Evolutionary conservation across 1,140 invertebrate species (phyloP).

Genomic region (Euschistus heros): DNA sequence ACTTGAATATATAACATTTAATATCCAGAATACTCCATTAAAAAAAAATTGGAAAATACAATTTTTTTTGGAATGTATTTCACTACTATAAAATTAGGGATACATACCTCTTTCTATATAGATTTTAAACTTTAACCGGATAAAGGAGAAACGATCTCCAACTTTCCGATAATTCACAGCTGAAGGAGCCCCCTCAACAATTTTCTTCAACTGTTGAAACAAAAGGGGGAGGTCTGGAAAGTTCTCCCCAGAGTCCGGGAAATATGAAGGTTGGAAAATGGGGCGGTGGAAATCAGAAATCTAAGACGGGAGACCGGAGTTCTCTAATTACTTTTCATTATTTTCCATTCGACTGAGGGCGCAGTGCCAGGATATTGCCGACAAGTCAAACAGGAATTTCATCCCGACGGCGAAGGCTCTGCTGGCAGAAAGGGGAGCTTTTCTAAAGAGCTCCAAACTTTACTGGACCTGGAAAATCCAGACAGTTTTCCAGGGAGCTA

Average conservation of each 20-base stretch:
- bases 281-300: conserved; percentile 5
- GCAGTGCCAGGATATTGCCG: not conserved
- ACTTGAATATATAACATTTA: too few species aligned
- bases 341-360: conserved; percentile 3
- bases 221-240: not conserved
- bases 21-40: too few species aligned
- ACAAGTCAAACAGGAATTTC: conserved; percentile 9
- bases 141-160: too few species aligned
- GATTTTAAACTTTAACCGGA: too few species aligned
- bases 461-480: conserved; percentile 4
- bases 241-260: not conserved
- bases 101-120: too few species aligned
- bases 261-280: conserved; percentile 4
- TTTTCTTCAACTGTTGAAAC: too few species aligned
- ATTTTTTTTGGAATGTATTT: too few species aligned
- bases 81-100: too few species aligned
- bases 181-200: too few species aligned
- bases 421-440: not conserved
- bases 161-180: too few species aligned
- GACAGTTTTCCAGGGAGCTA: too few species aligned
- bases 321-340: conserved; percentile 8
- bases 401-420: not conserved
- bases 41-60: too few species aligned
- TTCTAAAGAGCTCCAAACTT: conserved; percentile 8
- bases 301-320: not conserved